Conservation (phyloP, 2,888 invertebrate genomes). For the Monopis laevigella region DNA sequence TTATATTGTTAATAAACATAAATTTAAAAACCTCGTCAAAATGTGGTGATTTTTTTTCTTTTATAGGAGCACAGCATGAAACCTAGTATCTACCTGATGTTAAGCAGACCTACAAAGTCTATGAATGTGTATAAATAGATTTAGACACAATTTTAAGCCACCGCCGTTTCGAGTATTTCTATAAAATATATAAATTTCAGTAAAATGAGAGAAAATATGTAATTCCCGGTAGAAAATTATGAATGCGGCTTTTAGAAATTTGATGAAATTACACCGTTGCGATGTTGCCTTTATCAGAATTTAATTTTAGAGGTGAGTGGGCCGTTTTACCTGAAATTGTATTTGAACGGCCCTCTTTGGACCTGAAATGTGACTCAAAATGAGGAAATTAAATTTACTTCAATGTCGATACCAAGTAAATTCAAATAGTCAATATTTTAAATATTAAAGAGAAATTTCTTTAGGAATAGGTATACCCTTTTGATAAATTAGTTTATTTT, state of each 20-base stretch:
- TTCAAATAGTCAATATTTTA: background rate
- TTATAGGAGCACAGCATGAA: too few species aligned
- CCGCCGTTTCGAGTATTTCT: too few species aligned
- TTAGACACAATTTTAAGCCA: too few species aligned
- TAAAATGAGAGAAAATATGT: too few species aligned
- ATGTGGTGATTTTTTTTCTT: too few species aligned
- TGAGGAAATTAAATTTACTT: background rate
- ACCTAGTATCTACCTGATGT: too few species aligned
- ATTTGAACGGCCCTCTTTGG: slow-evolving; percentile 9
- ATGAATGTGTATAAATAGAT: too few species aligned
- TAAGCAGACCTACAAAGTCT: too few species aligned
- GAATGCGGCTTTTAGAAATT: slow-evolving; percentile 8
- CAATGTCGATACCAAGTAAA: background rate
- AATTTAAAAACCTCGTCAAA: too few species aligned
- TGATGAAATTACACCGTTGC: slow-evolving; percentile 4
- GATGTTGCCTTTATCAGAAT: slow-evolving; percentile 13
- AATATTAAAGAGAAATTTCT: background rate
- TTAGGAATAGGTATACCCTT: background rate
- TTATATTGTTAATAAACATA: too few species aligned
- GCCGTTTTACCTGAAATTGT: slow-evolving; percentile 14
- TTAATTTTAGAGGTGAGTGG: slow-evolving; percentile 13
- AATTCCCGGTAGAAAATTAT: background rate
- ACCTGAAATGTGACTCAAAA: background rate
- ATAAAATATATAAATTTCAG: too few species aligned
- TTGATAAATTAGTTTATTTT: too few species aligned